Evolutionary conservation across 2,888 invertebrate species (phyloP), one percentile per base, ranked within the genome.

Genomic region (Suillia variegata): DNA sequence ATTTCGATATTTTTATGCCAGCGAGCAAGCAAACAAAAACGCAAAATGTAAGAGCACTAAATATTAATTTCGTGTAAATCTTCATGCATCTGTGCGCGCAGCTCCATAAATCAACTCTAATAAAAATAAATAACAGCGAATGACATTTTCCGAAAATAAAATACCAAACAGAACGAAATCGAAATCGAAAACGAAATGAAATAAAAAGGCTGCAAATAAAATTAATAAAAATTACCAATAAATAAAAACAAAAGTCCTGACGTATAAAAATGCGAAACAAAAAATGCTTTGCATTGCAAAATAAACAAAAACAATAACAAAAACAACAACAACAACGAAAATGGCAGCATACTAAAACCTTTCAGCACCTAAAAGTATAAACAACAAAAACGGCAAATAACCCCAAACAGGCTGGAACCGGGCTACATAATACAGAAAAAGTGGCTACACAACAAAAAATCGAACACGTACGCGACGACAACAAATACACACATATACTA

Each of bases 351-450:
- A 64, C n/a, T n/a, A 51, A 61, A 72, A 70, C 67, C 63, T 67
- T 64, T 69, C 64, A 64, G 66, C 73, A 71, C 71, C 71, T 71
- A 64, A 62, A 67, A 64, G 68, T 67, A 67, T 71, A 69, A 69
- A 51, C 31, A 51, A 47, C 45, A 26, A 47, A 47, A 54, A 38
- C 6, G 38, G 13, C 13, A 38, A 10, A 38, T 38, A 38, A 38
- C 38, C 38, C 4, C 10, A 10, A 38, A 38, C 6, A 13, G 38
- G 38, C n/a, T n/a, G n/a, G n/a, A n/a, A n/a, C n/a, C n/a, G n/a
- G n/a, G n/a, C n/a, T n/a, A 38, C n/a, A 38, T 38, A n/a, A 38
- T 26, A 38, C 6, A 38, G n/a, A 38, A 38, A 38, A 38, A 38
- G 12, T 38, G 38, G 4, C 38, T 38, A 38, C 38, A n/a, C 38